Conservation (phyloP, 1,140 invertebrate genomes). For the Adelges cooleyi region DNA sequence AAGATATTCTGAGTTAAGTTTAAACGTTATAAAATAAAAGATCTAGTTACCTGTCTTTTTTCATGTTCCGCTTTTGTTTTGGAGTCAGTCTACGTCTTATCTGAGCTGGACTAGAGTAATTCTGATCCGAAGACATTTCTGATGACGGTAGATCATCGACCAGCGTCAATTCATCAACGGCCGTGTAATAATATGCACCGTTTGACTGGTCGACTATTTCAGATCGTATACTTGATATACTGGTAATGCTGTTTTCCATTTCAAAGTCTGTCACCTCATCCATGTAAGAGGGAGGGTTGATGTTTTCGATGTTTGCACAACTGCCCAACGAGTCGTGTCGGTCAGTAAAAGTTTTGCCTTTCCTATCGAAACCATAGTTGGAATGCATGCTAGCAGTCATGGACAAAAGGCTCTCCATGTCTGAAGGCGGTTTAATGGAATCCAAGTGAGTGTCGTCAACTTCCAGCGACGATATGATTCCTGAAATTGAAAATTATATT, state of each 20-base stretch:
- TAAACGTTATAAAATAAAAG: too few species aligned
- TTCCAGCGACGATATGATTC: slow-evolving; percentile 48
- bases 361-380: slow-evolving; percentile 36
- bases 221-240: slow-evolving; percentile 58
- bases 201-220: slow-evolving; percentile 33
- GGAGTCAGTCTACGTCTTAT: slow-evolving; percentile 46
- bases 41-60: slow-evolving; percentile 48
- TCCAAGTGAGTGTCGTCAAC: slow-evolving; percentile 60
- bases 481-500: too few species aligned
- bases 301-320: slow-evolving; percentile 54
- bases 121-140: slow-evolving; percentile 26
- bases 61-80: slow-evolving; percentile 57
- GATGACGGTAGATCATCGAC: slow-evolving; percentile 33
- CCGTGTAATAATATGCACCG: slow-evolving; percentile 5
- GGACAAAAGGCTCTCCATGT: slow-evolving; percentile 43
- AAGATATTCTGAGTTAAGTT: too few species aligned
- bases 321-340: slow-evolving; percentile 36
- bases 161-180: slow-evolving; percentile 15
- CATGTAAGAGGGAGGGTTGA: slow-evolving; percentile 71
- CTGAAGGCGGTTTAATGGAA: slow-evolving; percentile 63
- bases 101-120: slow-evolving; percentile 16
- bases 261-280: slow-evolving; percentile 50
- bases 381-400: slow-evolving; percentile 44
- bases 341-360: slow-evolving; percentile 38
- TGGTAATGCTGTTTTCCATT: slow-evolving; percentile 68